Conservation (phyloP, 2,797 vertebrate genomes). For the Tympanoctomys barrerae region DNA sequence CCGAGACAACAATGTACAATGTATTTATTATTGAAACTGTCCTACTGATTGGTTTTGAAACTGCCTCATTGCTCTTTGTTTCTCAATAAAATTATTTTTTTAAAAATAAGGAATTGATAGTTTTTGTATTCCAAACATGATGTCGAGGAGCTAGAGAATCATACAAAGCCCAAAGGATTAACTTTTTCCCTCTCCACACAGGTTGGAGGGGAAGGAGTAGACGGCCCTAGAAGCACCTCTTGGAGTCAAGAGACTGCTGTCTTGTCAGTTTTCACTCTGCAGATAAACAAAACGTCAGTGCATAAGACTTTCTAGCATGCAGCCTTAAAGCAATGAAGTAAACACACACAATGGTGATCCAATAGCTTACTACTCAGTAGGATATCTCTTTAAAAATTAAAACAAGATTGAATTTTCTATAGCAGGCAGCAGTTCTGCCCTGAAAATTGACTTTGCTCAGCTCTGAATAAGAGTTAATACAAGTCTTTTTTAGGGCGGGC, state of each 20-base stretch:
- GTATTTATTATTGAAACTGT: too few species aligned
- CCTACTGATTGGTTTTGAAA: too few species aligned
- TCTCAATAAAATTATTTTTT: too few species aligned
- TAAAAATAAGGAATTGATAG: conserved; percentile 18
- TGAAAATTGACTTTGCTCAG: conserved; percentile 36
- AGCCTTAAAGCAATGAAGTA: conserved; percentile 62
- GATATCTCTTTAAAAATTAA: conserved; percentile 76
- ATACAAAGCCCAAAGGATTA: conserved; percentile 26
- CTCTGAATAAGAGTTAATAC: conserved; percentile 50
- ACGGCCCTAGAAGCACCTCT: not conserved
- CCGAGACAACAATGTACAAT: too few species aligned
- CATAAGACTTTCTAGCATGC: conserved; percentile 1
- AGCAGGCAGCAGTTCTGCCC: conserved; percentile 51
- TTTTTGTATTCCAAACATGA: conserved; percentile 50
- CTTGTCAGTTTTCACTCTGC: not conserved
- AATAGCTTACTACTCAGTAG: conserved; percentile 55
- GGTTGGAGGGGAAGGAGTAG: not conserved
- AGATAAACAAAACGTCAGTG: conserved; percentile 56
- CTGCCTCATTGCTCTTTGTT: too few species aligned
- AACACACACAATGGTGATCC: conserved; percentile 45
- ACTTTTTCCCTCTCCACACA: not conserved
- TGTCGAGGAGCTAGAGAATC: conserved; percentile 34
- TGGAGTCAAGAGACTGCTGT: not conserved
- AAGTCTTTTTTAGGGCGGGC: too few species aligned
- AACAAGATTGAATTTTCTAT: conserved; percentile 69